Conservation (phyloP, 2,113 vertebrate species). For the Heterotilapia buettikoferi region DNA sequence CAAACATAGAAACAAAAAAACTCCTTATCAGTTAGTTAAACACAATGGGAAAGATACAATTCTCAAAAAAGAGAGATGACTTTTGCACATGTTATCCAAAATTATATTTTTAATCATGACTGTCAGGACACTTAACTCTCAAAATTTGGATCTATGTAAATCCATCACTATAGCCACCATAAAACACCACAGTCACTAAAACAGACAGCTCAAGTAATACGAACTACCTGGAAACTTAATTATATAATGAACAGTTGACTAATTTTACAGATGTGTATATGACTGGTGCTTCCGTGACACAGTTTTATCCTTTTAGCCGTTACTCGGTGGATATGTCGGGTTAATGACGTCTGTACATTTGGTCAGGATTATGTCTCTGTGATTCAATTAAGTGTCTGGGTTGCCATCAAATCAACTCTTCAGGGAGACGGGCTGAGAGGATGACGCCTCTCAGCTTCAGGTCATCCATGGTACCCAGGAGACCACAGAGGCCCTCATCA, state of each 20-base stretch:
- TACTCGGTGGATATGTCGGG: background rate
- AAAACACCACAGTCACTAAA: background rate
- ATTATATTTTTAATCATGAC: background rate
- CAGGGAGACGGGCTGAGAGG: conserved; percentile 8
- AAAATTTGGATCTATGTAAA: background rate
- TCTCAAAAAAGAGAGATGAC: background rate
- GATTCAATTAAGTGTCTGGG: conserved; percentile 50
- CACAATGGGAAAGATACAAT: background rate
- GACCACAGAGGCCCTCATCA: conserved; percentile 20
- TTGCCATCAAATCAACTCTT: conserved; percentile 43
- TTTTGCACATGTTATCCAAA: background rate
- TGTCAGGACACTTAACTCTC: background rate
- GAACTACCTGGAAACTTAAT: background rate
- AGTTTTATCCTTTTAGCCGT: background rate
- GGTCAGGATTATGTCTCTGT: conserved; percentile 30
- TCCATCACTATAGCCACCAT: background rate
- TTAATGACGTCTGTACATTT: conserved; percentile 42
- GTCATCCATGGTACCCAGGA: conserved; percentile 11
- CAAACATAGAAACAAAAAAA: background rate
- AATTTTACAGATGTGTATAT: conserved; percentile 1
- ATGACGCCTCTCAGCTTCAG: conserved; percentile 1
- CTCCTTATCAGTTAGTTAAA: background rate
- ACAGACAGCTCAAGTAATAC: background rate
- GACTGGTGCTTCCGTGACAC: background rate
- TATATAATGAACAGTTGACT: background rate